A percentile compares a stretch with the other conserved stretches of the same genome.
Evolutionary conservation across 2,113 vertebrate genomes (phyloP).

Genomic region (Neolamprologus brichardi): DNA sequence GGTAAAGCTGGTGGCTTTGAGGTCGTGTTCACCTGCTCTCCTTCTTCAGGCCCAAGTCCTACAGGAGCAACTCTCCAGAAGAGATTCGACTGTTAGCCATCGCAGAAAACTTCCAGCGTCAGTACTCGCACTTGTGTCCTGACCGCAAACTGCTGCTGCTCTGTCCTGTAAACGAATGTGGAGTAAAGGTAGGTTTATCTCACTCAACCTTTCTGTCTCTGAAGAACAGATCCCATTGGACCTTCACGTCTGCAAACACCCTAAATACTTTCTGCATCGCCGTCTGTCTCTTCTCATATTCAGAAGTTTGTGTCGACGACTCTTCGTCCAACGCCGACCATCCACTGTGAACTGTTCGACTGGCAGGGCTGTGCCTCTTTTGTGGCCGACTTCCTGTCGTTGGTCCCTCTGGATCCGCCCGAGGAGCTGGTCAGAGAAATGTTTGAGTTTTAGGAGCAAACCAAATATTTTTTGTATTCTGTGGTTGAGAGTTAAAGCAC

Average conservation of each 20-base stretch:
- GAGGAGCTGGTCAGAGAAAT: constrained; percentile 64
- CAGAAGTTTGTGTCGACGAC: constrained; percentile 94
- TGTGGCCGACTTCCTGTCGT: constrained; percentile 77
- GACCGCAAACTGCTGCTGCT: constrained; percentile 81
- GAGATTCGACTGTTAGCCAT: constrained; percentile 74
- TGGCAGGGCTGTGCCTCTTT: constrained; percentile 85
- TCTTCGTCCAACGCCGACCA: constrained; percentile 72
- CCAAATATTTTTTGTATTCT: neutral
- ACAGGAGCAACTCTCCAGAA: constrained; percentile 71
- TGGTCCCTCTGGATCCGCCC: constrained; percentile 76
- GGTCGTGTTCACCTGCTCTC: neutral
- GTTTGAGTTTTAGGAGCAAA: neutral
- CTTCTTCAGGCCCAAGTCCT: constrained; percentile 59
- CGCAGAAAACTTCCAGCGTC: constrained; percentile 74
- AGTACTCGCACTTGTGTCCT: constrained; percentile 78
- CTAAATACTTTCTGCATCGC: neutral
- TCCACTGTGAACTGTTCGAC: constrained; percentile 69
- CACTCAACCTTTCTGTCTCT: neutral
- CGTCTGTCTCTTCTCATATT: neutral
- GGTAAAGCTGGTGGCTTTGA: neutral
- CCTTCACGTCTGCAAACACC: neutral
- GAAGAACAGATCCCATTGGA: neutral
- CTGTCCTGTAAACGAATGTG: constrained; percentile 80
- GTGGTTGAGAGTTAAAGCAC: neutral
- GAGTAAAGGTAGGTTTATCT: constrained; percentile 67